Conservation (phyloP, 2,888 invertebrate genomes). For the Dilophus febrilis region DNA sequence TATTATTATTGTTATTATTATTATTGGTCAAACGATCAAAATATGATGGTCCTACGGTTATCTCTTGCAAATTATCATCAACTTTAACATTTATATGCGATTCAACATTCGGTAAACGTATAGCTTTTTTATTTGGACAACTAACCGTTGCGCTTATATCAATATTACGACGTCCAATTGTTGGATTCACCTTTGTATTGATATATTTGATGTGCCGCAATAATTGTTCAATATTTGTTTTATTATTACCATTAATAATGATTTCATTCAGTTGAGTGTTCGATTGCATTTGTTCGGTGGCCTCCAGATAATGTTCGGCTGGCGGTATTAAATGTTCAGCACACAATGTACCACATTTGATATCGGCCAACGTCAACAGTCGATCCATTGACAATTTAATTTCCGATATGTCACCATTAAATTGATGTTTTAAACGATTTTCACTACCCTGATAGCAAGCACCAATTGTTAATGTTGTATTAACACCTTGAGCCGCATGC, state of each 20-base stretch:
- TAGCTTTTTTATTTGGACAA: constrained; percentile 24
- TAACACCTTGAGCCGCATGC: constrained; percentile 84
- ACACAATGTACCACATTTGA: constrained; percentile 26
- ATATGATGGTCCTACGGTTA: too few relatives aligned
- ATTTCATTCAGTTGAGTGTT: constrained; percentile 53
- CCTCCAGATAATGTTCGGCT: constrained; percentile 53
- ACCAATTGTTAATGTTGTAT: constrained; percentile 85
- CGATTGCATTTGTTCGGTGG: constrained; percentile 59
- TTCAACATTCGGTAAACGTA: constrained; percentile 26
- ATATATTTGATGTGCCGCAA: constrained; percentile 79
- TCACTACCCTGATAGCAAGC: constrained; percentile 98
- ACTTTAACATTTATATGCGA: constrained; percentile 30
- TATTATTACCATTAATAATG: constrained; percentile 79
- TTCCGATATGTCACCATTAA: constrained; percentile 29
- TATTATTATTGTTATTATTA: too few relatives aligned
- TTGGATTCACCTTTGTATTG: constrained; percentile 80
- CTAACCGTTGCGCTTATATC: constrained; percentile 26
- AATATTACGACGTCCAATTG: constrained; percentile 77
- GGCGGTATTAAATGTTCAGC: constrained; percentile 33
- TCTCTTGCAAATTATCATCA: constrained; percentile 9
- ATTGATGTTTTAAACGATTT: constrained; percentile 67
- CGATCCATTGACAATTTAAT: constrained; percentile 22
- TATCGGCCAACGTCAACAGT: constrained; percentile 20
- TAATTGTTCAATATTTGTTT: constrained; percentile 73
- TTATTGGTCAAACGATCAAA: too few relatives aligned